Conservation (phyloP, 2,888 invertebrate genomes). For the Meghimatium bilineatum region DNA sequence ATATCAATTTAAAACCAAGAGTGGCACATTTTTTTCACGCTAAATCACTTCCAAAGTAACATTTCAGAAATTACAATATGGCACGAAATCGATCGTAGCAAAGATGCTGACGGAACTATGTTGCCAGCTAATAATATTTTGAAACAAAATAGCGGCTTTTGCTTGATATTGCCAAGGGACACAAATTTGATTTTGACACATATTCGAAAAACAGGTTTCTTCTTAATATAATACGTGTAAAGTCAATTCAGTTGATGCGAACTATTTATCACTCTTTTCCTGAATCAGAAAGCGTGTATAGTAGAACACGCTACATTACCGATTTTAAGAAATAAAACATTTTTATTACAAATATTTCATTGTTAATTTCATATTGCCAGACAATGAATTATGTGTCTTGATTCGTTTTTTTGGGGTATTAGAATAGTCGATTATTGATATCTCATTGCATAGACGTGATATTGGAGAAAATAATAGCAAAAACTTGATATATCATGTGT, state of each 20-base stretch:
- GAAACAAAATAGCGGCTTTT: conserved; percentile 23
- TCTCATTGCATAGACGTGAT: no score
- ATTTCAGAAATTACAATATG: conserved; percentile 14
- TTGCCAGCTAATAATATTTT: conserved; percentile 28
- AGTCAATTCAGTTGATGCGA: conserved; percentile 6
- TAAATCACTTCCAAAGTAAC: conserved; percentile 3
- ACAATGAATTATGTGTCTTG: no score
- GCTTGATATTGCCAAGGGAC: conserved; percentile 1
- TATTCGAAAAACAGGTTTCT: conserved; percentile 8
- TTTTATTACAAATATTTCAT: no score
- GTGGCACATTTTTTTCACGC: background rate
- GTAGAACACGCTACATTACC: background rate
- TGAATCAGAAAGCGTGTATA: background rate
- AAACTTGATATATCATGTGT: no score
- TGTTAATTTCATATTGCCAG: no score
- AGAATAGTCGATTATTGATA: no score
- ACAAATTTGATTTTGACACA: conserved; percentile 28
- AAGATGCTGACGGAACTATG: no score
- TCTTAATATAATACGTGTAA: background rate
- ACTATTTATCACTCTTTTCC: background rate
- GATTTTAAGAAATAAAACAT: no score
- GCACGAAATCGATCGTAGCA: background rate
- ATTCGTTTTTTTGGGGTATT: no score
- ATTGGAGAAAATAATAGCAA: no score
- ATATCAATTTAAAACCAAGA: background rate